These are phyloP conservation scores for Amiota mariae DNA, from an alignment of 2,888 invertebrate genomes.

Conservation along the genomic window DNA sequence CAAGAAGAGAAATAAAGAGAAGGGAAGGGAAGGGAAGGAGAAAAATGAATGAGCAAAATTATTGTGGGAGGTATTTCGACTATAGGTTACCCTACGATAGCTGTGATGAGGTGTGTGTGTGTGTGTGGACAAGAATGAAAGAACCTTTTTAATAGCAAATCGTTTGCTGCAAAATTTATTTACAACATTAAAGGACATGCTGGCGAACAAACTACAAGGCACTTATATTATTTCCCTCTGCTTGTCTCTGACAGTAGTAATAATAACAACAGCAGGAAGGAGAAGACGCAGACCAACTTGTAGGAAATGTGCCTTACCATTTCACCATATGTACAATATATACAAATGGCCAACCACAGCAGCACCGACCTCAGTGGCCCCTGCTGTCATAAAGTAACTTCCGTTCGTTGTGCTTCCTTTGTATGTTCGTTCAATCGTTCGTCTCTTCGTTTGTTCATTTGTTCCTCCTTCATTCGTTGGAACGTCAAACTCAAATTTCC, in stretches of 20 bases:
- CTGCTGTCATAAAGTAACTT: slow-evolving; percentile 31
- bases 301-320: slow-evolving; percentile 10
- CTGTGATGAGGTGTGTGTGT: no score
- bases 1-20: neutral
- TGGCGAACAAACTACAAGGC: neutral
- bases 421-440: no score
- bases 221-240: neutral
- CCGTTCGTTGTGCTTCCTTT: slow-evolving; percentile 27
- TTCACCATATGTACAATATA: slow-evolving; percentile 6
- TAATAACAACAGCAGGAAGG: slow-evolving; percentile 7
- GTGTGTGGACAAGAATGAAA: neutral
- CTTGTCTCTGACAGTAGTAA: neutral
- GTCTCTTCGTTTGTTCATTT: neutral
- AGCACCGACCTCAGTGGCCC: neutral
- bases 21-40: neutral
- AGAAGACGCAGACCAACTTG: neutral
- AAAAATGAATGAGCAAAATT: neutral
- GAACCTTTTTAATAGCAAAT: slow-evolving; percentile 24
- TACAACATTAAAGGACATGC: slow-evolving; percentile 20
- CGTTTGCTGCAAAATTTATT: slow-evolving; percentile 27
- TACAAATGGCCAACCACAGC: slow-evolving; percentile 24
- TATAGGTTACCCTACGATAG: neutral
- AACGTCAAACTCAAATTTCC: slow-evolving; percentile 37
- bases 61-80: neutral
- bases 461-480: neutral